These are phyloP conservation scores for Athetis lepigone DNA, from an alignment of 2,888 invertebrate species.

Conservation along the genomic window DNA sequence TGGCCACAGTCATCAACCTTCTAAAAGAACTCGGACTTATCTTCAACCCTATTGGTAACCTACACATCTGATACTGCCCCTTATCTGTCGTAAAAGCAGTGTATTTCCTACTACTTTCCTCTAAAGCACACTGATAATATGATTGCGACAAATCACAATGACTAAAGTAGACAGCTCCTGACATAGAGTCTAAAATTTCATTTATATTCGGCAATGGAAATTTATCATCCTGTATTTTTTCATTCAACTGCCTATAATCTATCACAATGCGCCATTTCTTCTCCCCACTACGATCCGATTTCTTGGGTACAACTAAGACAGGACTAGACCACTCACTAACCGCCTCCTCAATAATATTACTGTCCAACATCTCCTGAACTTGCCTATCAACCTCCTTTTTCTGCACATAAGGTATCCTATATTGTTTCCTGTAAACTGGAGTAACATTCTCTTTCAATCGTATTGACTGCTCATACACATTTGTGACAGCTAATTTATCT, in stretches of 20 bases:
- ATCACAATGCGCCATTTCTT: neutral
- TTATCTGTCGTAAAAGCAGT: slow-evolving; percentile 11
- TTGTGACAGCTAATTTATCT: slow-evolving; percentile 7
- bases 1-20: neutral
- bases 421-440: slow-evolving; percentile 5
- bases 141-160: slow-evolving; percentile 3
- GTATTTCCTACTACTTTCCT: neutral
- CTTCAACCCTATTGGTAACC: slow-evolving; percentile 11
- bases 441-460: slow-evolving; percentile 9
- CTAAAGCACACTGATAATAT: slow-evolving; percentile 12
- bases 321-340: slow-evolving; percentile 15
- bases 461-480: slow-evolving; percentile 6
- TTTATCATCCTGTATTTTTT: too few species aligned
- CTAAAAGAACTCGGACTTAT: slow-evolving; percentile 12
- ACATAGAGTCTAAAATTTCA: slow-evolving; percentile 3
- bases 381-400: slow-evolving; percentile 4
- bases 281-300: neutral
- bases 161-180: neutral
- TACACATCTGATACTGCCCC: too few species aligned
- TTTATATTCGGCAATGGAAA: too few species aligned
- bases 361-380: slow-evolving; percentile 3
- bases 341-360: slow-evolving; percentile 10
- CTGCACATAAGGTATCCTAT: slow-evolving; percentile 3
- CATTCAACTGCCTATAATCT: too few species aligned
- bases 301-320: slow-evolving; percentile 2